Evolutionary conservation across 2,888 invertebrate genomes (phyloP), one percentile per base, ranked within the genome.

Genomic region (Macroteleia sp.): DNA sequence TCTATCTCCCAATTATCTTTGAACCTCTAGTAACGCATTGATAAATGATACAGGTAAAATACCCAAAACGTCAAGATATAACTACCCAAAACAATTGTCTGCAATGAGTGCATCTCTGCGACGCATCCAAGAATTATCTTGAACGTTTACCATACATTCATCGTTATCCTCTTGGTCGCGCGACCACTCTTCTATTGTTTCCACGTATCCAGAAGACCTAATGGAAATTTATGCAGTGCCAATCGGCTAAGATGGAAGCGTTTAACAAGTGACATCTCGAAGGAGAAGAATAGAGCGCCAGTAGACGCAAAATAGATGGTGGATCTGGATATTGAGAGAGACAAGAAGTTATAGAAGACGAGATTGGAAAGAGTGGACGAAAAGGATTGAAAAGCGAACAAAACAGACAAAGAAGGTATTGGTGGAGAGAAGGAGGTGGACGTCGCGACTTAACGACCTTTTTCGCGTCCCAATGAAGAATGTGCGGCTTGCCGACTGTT

Each of bases 401-500:
- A 48, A 36, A 25, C 2, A 39, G 28, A 16, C 14, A 22, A 36
- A 42, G 59, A 30, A 50, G 32, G 19, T 20, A 48, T 36, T 42
- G 39, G 36, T 30, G 28, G 34, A 39, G 34, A 48, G 48, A 12
- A 44, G 62, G 44, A 48, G 59, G 28, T 48, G 39, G 69, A 59
- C 57, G 67, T 74, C 70, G 75, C 74, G 79, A 78, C 79, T 85
- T 86, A 86, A 86, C 82, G 85, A 84, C 80, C 83, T 83, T 82
- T 79, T 81, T 83, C 83, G 82, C 78, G 80, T 83, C 84, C 80
- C 77, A 59, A 80, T 84, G 81, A 87, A 83, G 83, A 85, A 86
- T 86, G 82, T 81, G 82, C 79, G 76, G 78, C 76, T 83, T 80
- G 41, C 78, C 73, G 82, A 59, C 74, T 78, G 67, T 64, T 77